Percentiles rank a stretch among this genome's conserved stretches.
phyloP scores from a whole-genome alignment of 2,113 vertebrate species.

The Thunnus maccoyii region DNA sequence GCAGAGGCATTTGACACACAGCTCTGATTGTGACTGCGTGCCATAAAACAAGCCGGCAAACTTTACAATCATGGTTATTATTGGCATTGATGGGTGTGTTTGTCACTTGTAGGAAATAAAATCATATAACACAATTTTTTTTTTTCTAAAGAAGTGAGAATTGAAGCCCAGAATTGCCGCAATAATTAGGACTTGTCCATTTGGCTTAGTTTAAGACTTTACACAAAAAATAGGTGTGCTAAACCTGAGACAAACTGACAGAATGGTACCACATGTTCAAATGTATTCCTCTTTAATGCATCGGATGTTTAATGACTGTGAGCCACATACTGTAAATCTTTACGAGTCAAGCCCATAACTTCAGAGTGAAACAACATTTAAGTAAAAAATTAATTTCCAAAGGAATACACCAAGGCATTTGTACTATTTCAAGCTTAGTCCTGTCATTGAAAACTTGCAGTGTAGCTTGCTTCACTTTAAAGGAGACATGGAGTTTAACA shows the following conservation, averaged over 20 bases:
- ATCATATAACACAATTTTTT: slow-evolving; percentile 22
- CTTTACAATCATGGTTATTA: slow-evolving; percentile 66
- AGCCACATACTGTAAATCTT: slow-evolving; percentile 20
- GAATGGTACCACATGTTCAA: slow-evolving; percentile 3
- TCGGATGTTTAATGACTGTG: slow-evolving; percentile 14
- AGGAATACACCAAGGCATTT: slow-evolving; percentile 14
- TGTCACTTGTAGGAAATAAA: slow-evolving; percentile 54
- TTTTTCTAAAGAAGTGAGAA: slow-evolving; percentile 34
- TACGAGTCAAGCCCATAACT: slow-evolving; percentile 1
- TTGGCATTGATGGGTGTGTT: slow-evolving; percentile 49
- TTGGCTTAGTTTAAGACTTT: slow-evolving; percentile 24
- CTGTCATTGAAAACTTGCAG: not conserved
- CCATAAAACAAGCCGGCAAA: slow-evolving; percentile 63
- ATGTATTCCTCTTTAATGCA: not conserved
- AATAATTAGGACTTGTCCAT: not conserved
- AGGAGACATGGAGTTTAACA: slow-evolving; percentile 29
- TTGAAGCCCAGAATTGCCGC: not conserved
- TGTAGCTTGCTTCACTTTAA: slow-evolving; percentile 17
- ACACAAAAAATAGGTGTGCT: slow-evolving; percentile 3
- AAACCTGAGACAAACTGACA: slow-evolving; percentile 11
- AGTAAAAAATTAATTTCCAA: slow-evolving; percentile 6
- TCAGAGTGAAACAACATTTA: not conserved
- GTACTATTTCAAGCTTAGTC: not conserved
- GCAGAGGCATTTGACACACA: slow-evolving; percentile 61
- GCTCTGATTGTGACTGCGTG: slow-evolving; percentile 66